Evolutionary conservation across 2,888 invertebrate genomes (phyloP).

Genomic region (Pseudanteris insignis): DNA sequence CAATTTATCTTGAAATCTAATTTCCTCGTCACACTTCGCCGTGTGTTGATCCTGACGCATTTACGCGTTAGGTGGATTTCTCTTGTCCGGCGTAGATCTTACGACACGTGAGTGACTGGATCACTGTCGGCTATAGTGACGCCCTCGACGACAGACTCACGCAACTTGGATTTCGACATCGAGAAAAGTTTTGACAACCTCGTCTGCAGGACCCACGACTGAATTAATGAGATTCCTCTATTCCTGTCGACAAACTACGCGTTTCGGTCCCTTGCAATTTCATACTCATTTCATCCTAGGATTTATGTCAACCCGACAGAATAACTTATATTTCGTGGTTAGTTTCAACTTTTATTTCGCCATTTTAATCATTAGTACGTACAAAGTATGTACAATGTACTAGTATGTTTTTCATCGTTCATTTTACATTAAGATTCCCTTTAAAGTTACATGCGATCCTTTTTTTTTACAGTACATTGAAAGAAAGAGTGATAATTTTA

Average conservation of each 20-base stretch:
- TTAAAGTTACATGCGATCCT: too few relatives aligned
- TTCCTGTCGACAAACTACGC: constrained; percentile 58
- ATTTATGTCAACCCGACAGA: constrained; percentile 51
- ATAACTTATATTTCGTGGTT: constrained; percentile 12
- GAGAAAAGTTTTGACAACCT: constrained; percentile 57
- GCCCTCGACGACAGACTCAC: constrained; percentile 47
- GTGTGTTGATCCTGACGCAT: constrained; percentile 39
- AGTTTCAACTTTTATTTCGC: constrained; percentile 17
- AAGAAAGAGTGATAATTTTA: too few relatives aligned
- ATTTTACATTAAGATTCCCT: too few relatives aligned
- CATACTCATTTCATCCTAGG: constrained; percentile 60
- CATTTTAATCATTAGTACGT: too few relatives aligned
- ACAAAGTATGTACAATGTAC: too few relatives aligned
- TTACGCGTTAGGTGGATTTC: constrained; percentile 39
- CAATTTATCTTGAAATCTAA: constrained; percentile 44
- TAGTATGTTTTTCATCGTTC: constrained; percentile 1
- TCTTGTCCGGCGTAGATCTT: constrained; percentile 28
- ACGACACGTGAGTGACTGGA: constrained; percentile 33
- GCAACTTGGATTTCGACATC: constrained; percentile 49
- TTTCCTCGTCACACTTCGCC: constrained; percentile 39
- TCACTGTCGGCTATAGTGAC: constrained; percentile 42
- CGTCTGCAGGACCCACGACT: constrained; percentile 46
- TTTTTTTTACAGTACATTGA: too few relatives aligned
- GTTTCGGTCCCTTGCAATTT: constrained; percentile 51
- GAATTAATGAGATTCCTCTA: constrained; percentile 63